Evolutionary conservation across 2,113 vertebrate genomes (phyloP), one percentile per base, ranked within the genome.

Genomic region (Cyprinodon tularosa): DNA sequence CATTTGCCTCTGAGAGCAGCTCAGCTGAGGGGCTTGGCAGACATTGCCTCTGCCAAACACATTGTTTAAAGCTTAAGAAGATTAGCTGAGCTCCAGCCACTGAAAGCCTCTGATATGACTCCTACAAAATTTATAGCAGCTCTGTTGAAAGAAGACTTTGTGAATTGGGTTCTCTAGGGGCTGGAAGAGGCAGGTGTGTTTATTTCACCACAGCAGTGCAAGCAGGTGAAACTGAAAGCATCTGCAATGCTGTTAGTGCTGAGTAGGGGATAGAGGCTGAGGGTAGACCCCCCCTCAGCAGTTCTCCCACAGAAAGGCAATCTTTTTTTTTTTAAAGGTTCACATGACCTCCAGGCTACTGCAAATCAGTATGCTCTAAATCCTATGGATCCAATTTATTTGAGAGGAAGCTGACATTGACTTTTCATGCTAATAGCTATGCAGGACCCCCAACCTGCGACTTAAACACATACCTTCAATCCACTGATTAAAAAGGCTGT

Each of bases 11-110:
- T 42, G 77, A 81, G 77, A 74, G 67, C 38, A 3, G 80, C 68
- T 83, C 78, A 81, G 80, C 86, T 64, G 59, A 76, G 62, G 64
- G 78, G 80, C 83, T 83, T 80, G 89, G 79, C 84, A 72, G 38
- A 59, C 44, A 20, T 39, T 29, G 74, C 42, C 22, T 79, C 84
- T 73, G 82, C 83, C 88, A 81, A 64, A 66, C 81, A 53, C 82
- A 86, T 88, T 92, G 85, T 90, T 92, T 78, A 84, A 81, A 81
- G 88, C 83, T 77, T 62, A 68, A 53, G 77, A 75, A 91, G 89
- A 93, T 91, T 88, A 91, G 81, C 75, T 66, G 78, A 81, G 81
- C 78, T 64, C 12, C 63, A 45, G 77, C 69, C 57, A 40, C 89
- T 91, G 90, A 72, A 77, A 57, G 76, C 13, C 66, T 2, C 86